phyloP scores from a whole-genome alignment of 2,113 vertebrate species.

The Regulus satrapa region DNA sequence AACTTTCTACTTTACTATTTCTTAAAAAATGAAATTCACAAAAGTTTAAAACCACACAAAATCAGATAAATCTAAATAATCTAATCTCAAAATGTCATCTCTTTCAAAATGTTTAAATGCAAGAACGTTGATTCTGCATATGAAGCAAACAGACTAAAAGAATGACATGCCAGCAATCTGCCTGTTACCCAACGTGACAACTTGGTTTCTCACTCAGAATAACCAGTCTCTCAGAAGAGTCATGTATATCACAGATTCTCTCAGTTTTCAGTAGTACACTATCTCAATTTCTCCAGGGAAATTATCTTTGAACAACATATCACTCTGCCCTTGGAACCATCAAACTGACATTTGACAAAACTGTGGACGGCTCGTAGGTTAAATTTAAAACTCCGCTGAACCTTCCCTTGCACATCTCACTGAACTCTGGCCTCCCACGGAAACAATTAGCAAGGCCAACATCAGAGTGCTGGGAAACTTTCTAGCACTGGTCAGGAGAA shows the following conservation, averaged over 20 bases:
- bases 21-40: not conserved
- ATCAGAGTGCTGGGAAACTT: not conserved
- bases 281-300: constrained; percentile 68
- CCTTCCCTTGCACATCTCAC: constrained; percentile 60
- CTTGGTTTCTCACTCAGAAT: constrained; percentile 53
- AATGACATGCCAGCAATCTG: constrained; percentile 57
- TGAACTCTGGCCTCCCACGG: constrained; percentile 20
- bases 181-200: constrained; percentile 52
- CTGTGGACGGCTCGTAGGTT: constrained; percentile 64
- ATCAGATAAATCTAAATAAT: not conserved
- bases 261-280: constrained; percentile 62
- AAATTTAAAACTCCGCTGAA: constrained; percentile 74
- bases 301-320: constrained; percentile 75
- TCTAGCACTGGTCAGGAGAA: not conserved
- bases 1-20: not conserved
- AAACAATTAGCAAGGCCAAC: constrained; percentile 23
- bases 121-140: not conserved
- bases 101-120: not conserved
- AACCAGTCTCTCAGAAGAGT: constrained; percentile 63
- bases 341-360: constrained; percentile 77
- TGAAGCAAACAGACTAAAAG: not conserved
- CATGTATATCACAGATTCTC: constrained; percentile 58
- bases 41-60: not conserved
- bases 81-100: not conserved
- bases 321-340: constrained; percentile 74